Evolutionary conservation across 1,140 invertebrate genomes (phyloP).

Genomic region (Drosophila subpulchrella): DNA sequence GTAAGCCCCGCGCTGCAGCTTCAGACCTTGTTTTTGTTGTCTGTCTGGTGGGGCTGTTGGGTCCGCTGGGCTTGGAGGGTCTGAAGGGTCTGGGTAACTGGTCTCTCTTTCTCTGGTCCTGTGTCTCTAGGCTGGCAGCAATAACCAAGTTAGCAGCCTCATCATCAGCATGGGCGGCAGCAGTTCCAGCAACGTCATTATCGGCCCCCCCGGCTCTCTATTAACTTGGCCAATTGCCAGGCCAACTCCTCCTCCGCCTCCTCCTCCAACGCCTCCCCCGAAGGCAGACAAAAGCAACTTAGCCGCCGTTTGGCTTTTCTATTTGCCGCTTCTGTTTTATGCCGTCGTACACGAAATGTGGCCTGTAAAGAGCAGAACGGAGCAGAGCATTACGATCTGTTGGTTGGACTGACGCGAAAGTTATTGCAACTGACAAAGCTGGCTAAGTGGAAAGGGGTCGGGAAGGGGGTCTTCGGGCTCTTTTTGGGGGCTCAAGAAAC

Average conservation of each 20-base stretch:
- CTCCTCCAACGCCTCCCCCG: background rate
- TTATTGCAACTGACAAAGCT: slow-evolving; percentile 75
- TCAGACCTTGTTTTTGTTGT: slow-evolving; percentile 17
- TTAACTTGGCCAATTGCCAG: slow-evolving; percentile 82
- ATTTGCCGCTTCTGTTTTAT: slow-evolving; percentile 54
- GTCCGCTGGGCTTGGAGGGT: background rate
- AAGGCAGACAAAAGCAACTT: slow-evolving; percentile 57
- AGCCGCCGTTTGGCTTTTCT: slow-evolving; percentile 44
- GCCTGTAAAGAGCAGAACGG: slow-evolving; percentile 52
- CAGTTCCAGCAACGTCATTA: slow-evolving; percentile 75
- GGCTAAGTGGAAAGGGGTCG: slow-evolving; percentile 20
- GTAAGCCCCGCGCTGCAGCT: slow-evolving; percentile 49
- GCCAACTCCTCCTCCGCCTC: background rate
- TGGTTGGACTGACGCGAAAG: slow-evolving; percentile 75
- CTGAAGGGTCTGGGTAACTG: background rate
- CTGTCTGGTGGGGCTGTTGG: slow-evolving; percentile 25
- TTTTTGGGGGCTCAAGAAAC: slow-evolving; percentile 2
- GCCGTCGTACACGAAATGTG: slow-evolving; percentile 31
- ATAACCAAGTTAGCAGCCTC: slow-evolving; percentile 79
- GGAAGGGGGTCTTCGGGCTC: background rate
- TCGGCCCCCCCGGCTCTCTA: slow-evolving; percentile 65
- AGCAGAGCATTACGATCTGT: slow-evolving; percentile 60
- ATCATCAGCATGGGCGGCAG: slow-evolving; percentile 62
- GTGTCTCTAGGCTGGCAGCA: slow-evolving; percentile 65
- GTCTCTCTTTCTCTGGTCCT: slow-evolving; percentile 14